These are phyloP conservation scores for Platygyra sinensis DNA, from an alignment of 64 coral and sea anemone genomes.

Conservation along the genomic window DNA sequence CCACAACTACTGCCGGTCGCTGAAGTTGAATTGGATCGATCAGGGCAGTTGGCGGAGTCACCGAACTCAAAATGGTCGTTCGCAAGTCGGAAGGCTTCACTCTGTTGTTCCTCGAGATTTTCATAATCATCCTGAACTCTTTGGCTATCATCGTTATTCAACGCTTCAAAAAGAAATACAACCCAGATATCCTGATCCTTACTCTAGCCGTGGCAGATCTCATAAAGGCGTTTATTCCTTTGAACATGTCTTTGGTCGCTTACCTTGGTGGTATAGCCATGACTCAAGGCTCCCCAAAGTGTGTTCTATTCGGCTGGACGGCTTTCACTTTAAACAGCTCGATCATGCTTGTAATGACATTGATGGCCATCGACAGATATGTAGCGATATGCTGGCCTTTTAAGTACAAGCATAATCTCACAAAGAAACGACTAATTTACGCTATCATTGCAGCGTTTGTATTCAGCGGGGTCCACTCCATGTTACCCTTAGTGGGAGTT, in stretches of 20 bases:
- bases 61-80: constrained; percentile 12
- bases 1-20: neutral
- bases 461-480: constrained; percentile 47
- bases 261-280: constrained; percentile 54
- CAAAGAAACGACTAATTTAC: constrained; percentile 44
- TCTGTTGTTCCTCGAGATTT: constrained; percentile 36
- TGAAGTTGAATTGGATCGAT: constrained; percentile 2
- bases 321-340: constrained; percentile 61
- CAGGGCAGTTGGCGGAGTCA: neutral
- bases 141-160: constrained; percentile 55
- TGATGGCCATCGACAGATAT: constrained; percentile 73
- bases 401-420: constrained; percentile 48
- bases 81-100: constrained; percentile 23
- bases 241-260: constrained; percentile 58
- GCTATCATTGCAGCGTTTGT: constrained; percentile 25
- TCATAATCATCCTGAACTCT: constrained; percentile 54
- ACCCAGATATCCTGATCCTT: constrained; percentile 72
- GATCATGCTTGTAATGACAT: constrained; percentile 72
- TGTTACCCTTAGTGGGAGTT: constrained; percentile 19
- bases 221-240: constrained; percentile 58
- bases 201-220: constrained; percentile 62
- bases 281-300: neutral
- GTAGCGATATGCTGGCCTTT: constrained; percentile 78
- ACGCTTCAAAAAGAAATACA: constrained; percentile 73
- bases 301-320: constrained; percentile 63